Evolutionary conservation across 2,113 vertebrate genomes (phyloP), one percentile per base, ranked within the genome.

Genomic region (Turnix velox): DNA sequence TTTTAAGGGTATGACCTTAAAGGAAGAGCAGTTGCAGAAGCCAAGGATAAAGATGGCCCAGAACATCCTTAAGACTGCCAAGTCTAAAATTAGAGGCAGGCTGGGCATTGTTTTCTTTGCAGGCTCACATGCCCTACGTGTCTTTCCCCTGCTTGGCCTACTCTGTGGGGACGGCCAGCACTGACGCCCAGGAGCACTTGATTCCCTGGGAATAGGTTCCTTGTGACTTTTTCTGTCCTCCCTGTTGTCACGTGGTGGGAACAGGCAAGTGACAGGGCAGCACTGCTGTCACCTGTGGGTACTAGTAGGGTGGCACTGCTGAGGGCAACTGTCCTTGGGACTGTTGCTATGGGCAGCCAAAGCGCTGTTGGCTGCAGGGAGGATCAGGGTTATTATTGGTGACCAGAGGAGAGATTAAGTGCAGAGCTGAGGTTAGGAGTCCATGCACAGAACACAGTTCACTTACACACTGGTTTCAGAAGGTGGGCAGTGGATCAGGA

Each of bases 151-250:
- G 31, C 39, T 4, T 93, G 88, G 73, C 77, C 65, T 68, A 11
- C 66, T 78, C 69, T 0, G 0, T 2, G 27, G 62, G 82, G 76
- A 81, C 19, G 23, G 69, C 3, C 6, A 58, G 83, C 68, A 42
- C 92, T 84, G 88, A 82, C 14, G 30, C 58, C 6, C 14, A 84
- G 69, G 77, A 84, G 80, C 81, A 74, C 83, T 88, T 85, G 94
- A 66, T 90, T 96, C 67, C 76, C 92, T 71, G 82, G 76, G 79
- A 94, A 86, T 48, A 78, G 90, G 80, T 86, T 93, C 80, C 94
- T 93, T 88, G 80, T 93, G 93, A 92, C 92, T 86, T 76, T 76
- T 24, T 59, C 40, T 54, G 2, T 24, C 22, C 48, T 69, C 61
- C 62, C 45, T 10, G 28, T 57, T 27, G 18, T 78, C 95, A 90